Base-by-base conservation (phyloP, 2,888 invertebrate genomes). In the Athripsodes cinereus region DNA sequence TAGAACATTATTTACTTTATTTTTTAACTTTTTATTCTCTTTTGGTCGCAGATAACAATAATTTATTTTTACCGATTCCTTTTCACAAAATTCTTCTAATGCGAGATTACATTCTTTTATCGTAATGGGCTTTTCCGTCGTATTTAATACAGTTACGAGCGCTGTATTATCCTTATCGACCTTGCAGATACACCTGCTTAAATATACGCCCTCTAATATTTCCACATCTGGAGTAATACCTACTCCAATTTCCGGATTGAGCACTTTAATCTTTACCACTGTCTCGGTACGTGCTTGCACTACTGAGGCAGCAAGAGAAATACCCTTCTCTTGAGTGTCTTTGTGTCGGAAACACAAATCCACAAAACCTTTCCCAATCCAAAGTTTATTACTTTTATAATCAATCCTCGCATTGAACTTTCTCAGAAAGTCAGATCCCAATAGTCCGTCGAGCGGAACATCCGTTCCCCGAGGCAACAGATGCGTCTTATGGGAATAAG, bases 1-100 rank as follows among this genome's bases (percentile, higher is more conserved):
- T n/a, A n/a, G n/a, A n/a, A n/a, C n/a, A n/a, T 48, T 19, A 44
- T 63, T 16, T 53, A 54, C 26, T 53, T 60, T 34, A 56, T 56
- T 11, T 47, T 19, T n/a, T 19, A 3, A 20, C 10, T 3, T 40
- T 40, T 40, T 40, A 40, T 40, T 16, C 2, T 2, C 16, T 40
- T 40, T 13, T 13, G 40, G n/a, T n/a, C n/a, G n/a, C 34, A 34
- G 8, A n/a, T n/a, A n/a, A n/a, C n/a, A n/a, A n/a, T n/a, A n/a
- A n/a, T n/a, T 47, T 20, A 47, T 20, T 13, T 47, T 2, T 8
- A 47, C 2, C 5, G 47, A 47, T 18, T 21, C 16, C 11, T 10
- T 47, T 47, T 47, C 47, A 8, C 19, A 18, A 19, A 47, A 47
- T 20, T 47, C 47, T 19, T 47, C 47, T 19, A 47, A 47, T 20